Base-by-base conservation (phyloP, 92 coral and sea anemone genomes). In the Palythoa grandiflora region DNA sequence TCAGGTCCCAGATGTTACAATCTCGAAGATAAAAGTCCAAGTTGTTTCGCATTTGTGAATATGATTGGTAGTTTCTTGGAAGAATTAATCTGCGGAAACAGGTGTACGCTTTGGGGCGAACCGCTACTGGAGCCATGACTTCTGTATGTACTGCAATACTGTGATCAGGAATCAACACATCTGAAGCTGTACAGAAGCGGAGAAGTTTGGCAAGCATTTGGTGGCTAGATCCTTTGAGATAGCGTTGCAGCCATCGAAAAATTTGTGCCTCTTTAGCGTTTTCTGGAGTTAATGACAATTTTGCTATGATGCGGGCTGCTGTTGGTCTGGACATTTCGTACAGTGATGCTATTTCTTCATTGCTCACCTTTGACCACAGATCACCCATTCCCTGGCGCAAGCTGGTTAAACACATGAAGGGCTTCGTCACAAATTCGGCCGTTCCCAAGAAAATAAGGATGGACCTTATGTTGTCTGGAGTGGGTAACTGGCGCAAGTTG, bases 171-270 rank as follows among this genome's bases (percentile, higher is more conserved):
- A 88, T 2, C 60, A 90, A 59, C 17, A 37, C 90, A 85, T 93
- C 92, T 6, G 90, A 61, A 35, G 86, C 92, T 5, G 92, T 90
- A 84, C 89, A 90, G 78, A 91, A 93, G 57, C 93, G 72, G 38
- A 93, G 85, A 68, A 93, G 88, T 61, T 85, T 78, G 15, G 60
- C 44, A 71, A 90, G 75, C 17, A 93, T 85, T 39, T 79, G 89
- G 66, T 88, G 71, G 17, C 72, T 80, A 15, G 91, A 73, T 15
- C 91, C 84, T 80, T 52, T 88, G 73, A 93, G 85, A 37, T 93
- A 93, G 51, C 93, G 70, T 60, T 91, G 55, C 73, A 93, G 81
- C 93, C 96, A 93, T 38, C 87, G 77, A 53, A 55, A 90, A 12
- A 91, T 57, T 73, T 88, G 89, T 17, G 54, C 85, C 60, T 91